Base-by-base conservation (phyloP, 2,888 invertebrate genomes). In the Synanthedon vespiformis region DNA sequence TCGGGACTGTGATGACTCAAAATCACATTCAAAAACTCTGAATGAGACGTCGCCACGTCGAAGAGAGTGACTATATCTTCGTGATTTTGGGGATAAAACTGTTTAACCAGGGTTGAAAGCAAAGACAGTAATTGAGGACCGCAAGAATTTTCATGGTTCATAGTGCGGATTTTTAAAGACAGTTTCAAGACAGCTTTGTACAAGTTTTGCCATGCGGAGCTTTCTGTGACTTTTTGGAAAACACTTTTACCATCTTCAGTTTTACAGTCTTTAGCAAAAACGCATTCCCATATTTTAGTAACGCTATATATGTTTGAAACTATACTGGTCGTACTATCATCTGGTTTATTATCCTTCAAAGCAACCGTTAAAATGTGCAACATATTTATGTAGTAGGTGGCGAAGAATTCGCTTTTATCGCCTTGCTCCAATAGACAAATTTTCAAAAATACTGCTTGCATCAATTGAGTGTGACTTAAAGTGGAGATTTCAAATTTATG, bases 21-120 rank as follows among this genome's bases (percentile, higher is more conserved):
- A 74, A 94, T 89, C 5, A 92, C 89, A 58, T 92, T 92, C 50
- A 92, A 76, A 70, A 94, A 94, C 64, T 93, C 92, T 0, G 95
- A 94, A 79, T 95, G 94, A 0, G 92, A 91, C 4, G 90, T 89
- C 10, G 92, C 89, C 93, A 94, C 93, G 57, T 94, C 93, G 60
- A 93, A 92, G 6, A 94, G 73, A 16, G 89, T 86, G 50, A 77
- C 80, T 1, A 90, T 79, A 48, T 88, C 82, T 4, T 78, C 70
- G 40, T 87, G 85, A 52, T 89, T 80, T 22, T 65, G 64, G 6
- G 73, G 63, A 61, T 91, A 92, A 16, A 92, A 79, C 0, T 90
- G 70, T 53, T 89, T 83, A 2, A 92, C 86, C 13, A 92, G 68
- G 51, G 74, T 80, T 1, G 89, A 85, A 40, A 93, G 67, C 12